Percentiles rank a stretch among this genome's conserved stretches.
These are phyloP conservation scores for Phthorimaea operculella DNA, from an alignment of 1,140 invertebrate genomes.

Conservation along the genomic window DNA sequence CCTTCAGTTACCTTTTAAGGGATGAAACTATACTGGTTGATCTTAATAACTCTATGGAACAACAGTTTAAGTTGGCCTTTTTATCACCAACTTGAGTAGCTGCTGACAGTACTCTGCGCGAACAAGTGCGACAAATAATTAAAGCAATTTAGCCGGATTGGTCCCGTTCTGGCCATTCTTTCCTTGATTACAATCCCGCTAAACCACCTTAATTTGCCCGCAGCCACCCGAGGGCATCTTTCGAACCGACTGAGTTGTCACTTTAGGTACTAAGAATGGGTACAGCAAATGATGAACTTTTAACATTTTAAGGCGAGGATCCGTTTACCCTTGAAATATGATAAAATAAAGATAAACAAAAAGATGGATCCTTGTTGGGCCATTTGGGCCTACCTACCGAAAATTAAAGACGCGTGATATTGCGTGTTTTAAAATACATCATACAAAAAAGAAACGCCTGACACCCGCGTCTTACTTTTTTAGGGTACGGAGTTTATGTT, in stretches of 20 bases:
- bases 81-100: not conserved
- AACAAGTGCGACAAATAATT: conserved; percentile 4
- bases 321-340: too few species aligned
- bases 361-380: too few species aligned
- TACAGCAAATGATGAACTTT: too few species aligned
- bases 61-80: not conserved
- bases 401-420: too few species aligned
- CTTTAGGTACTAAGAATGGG: not conserved
- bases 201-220: not conserved
- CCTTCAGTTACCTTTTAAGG: not conserved
- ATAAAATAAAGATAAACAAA: too few species aligned
- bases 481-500: too few species aligned
- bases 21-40: not conserved
- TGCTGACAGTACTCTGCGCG: not conserved
- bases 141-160: conserved; percentile 3
- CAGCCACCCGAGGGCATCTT: not conserved
- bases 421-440: too few species aligned
- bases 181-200: conserved; percentile 1
- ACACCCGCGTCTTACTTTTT: too few species aligned
- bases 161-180: not conserved
- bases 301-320: too few species aligned
- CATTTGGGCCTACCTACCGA: too few species aligned
- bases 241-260: not conserved
- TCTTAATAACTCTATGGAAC: not conserved
- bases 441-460: too few species aligned